A percentile compares a stretch with the other conserved stretches of the same genome.
Conservation (phyloP, 2,113 vertebrate genomes). For the Rafetus swinhoei region DNA sequence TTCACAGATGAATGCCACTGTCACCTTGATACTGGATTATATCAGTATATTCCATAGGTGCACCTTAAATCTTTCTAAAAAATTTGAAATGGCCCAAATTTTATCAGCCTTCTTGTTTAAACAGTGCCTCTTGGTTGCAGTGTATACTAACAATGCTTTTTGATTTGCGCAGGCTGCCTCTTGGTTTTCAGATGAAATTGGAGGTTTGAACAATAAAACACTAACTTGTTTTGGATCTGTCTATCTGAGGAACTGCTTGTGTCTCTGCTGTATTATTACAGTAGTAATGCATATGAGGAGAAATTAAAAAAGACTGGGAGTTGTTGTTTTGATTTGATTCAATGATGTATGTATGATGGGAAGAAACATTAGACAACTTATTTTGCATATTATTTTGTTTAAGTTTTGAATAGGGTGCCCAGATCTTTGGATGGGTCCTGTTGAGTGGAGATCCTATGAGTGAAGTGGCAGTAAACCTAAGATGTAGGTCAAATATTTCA, state of each 20-base stretch:
- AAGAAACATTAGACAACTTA: neutral
- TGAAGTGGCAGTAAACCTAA: neutral
- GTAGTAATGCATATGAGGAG: neutral
- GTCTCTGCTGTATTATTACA: rapidly evolving
- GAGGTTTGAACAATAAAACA: neutral
- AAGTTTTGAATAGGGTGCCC: neutral
- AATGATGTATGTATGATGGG: neutral
- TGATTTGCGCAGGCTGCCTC: neutral
- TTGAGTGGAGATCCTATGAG: neutral
- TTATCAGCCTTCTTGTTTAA: neutral
- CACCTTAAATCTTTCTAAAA: neutral
- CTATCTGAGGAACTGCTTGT: neutral
- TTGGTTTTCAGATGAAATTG: neutral
- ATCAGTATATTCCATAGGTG: neutral
- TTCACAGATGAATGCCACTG: neutral
- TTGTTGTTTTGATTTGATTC: neutral
- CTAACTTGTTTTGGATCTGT: neutral
- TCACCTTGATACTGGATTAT: neutral
- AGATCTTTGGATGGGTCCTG: neutral
- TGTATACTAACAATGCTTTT: neutral
- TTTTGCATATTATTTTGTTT: neutral
- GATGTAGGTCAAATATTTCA: neutral
- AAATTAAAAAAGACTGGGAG: neutral
- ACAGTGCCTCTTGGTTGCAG: neutral
- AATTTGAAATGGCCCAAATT: neutral